Conservation (phyloP, 2,888 invertebrate species). For the Ecdyonurus torrentis region DNA sequence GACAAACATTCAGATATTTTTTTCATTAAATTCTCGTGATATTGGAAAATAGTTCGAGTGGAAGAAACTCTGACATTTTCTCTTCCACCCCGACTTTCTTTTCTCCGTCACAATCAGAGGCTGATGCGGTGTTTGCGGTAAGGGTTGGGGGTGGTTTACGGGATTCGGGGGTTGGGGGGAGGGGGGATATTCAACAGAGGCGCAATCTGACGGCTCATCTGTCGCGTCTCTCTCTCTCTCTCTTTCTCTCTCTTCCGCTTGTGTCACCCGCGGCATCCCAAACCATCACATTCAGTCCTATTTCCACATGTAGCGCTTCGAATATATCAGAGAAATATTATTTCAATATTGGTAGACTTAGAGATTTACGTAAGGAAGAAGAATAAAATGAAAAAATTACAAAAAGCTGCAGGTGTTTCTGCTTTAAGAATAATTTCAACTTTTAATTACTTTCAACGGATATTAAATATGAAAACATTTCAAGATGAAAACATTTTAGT, state of each 20-base stretch:
- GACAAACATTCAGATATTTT: slow-evolving; percentile 4
- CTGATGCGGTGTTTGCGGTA: neutral
- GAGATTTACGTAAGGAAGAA: too few relatives aligned
- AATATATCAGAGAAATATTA: too few relatives aligned
- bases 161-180: neutral
- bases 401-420: too few relatives aligned
- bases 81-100: neutral
- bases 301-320: too few relatives aligned
- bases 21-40: slow-evolving; percentile 10
- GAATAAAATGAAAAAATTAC: too few relatives aligned
- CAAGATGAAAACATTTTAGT: too few relatives aligned
- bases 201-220: neutral
- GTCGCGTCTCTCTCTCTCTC: neutral
- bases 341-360: too few relatives aligned
- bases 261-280: too few relatives aligned
- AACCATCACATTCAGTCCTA: too few relatives aligned
- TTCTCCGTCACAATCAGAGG: slow-evolving; percentile 1
- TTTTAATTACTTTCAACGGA: too few relatives aligned
- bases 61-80: slow-evolving; percentile 6
- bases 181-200: neutral
- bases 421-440: too few relatives aligned
- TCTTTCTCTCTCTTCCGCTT: neutral
- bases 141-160: neutral
- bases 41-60: slow-evolving; percentile 10
- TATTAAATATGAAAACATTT: too few relatives aligned